Base-by-base conservation (phyloP, 2,888 invertebrate genomes). In the Drosophila siamana region DNA sequence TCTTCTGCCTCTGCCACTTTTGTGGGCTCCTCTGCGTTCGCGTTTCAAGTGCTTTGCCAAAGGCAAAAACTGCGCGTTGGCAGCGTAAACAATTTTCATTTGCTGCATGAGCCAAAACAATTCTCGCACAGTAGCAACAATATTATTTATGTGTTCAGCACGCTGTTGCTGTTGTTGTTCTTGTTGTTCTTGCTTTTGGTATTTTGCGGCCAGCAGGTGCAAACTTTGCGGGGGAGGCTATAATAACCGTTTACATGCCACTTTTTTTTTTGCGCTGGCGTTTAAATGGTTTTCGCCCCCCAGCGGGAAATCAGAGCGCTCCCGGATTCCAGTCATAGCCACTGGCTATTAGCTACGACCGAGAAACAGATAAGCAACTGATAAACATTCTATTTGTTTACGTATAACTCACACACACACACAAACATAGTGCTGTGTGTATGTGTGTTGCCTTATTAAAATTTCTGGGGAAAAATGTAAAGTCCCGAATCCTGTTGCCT, bases 31-130 rank as follows among this genome's bases (percentile, higher is more conserved):
- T n/a, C n/a, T n/a, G n/a, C n/a, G n/a, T n/a, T n/a, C 40, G 40
- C 11, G 59, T 26, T 50, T 16, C 9, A 13, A 26, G 22, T 56
- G 19, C 19, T 24, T 33, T 43, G 72, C 78, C 77, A 66, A 51
- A 62, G 74, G 77, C 74, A 50, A 63, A 44, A 62, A 60, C 56
- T 22, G 16, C 41, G 46, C 66, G 63, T 63, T 77, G 60, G 51
- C 59, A 67, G 79, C 79, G 80, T 81, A 86, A 81, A 84, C 84
- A 81, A 86, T 81, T 86, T 86, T 83, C 83, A 77, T 74, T 86
- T 69, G 59, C 64, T 54, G 36, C 33, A 51, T 24, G 16, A 63
- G 13, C 28, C 22, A 24, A 33, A 43, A 60, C 66, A 65, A 47
- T 66, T 68, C 66, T 59, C 74, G 64, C 51, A 40, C 54, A 65